Evolutionary conservation across 1,140 invertebrate genomes (phyloP), one percentile per base, ranked within the genome.

Genomic region (Ditylenchus dipsaci): DNA sequence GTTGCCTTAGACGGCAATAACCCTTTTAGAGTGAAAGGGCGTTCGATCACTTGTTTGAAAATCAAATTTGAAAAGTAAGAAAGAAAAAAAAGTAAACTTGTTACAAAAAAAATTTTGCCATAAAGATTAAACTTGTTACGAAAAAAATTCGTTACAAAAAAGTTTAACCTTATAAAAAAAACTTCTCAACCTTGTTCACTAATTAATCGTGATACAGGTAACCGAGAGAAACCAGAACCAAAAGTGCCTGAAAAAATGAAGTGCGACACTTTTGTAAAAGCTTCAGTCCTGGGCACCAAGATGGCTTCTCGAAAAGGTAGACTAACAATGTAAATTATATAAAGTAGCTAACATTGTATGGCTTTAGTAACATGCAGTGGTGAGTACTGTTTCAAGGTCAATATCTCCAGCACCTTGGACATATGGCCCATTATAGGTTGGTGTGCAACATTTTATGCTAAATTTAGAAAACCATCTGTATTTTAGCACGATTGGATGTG

Each of bases 331-430:
- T 15, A 15, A 47, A 47, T n/a, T 17, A 17, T 47, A 47, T 15
- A 47, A 15, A 17, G 45, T 17, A 15, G 45, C 45, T 47, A 47
- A 47, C 45, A n/a, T 47, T 17, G n/a, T n/a, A n/a, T 38, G 33
- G 3, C 3, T 38, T 38, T 75, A 47, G 71, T 70, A 17, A 68
- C 67, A 1, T 82, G 80, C 59, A 69, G 38, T 17, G 80, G 80
- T 27, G 79, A 82, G 64, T 82, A 65, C 65, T 82, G 80, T 47
- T 81, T 77, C 64, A 80, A 76, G 56, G 79, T 63, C 0, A 58
- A 75, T 8, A 83, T 81, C 42, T 64, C 61, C 45, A 70, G 68
- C 26, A 70, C 81, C 26, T 60, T 81, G 17, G 79, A 15, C 63
- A 73, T 9, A 81, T 82, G 78, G 53, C 60, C 5, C 38, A 67